Evolutionary conservation across 2,888 invertebrate genomes (phyloP), one percentile per base, ranked within the genome.

Genomic region (Adineta ricciae): DNA sequence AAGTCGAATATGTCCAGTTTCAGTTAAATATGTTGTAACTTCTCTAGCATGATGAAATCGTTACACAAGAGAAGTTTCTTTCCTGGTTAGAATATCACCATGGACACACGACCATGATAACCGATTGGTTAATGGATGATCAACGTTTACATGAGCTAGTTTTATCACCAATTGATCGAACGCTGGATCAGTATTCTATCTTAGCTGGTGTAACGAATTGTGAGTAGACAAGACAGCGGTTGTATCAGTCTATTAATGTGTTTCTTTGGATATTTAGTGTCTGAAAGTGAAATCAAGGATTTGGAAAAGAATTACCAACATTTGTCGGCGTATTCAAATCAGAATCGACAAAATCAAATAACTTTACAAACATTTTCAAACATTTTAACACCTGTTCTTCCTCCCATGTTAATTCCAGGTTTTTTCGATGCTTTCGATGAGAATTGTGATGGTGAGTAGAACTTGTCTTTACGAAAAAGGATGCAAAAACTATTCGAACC

Each of bases 381-480:
- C n/a, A 9, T 78, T 24, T 38, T 78, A 41, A n/a, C 78, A 41
- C 78, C 78, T 21, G 41, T 78, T 24, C 78, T 78, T 41, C 78
- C 78, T 11, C 78, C 78, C 1, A 78, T 78, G 7, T 38, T 78
- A 24, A 78, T 78, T 78, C 78, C 78, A 78, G 78, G 78, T 16
- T 86, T 91, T 32, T 91, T 96, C 90, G 92, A 93, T 87, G 95
- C 96, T 2, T 94, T 96, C 89, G 96, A 96, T 91, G 96, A 96
- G 90, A 96, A 96, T 90, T 91, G 94, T 32, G 96, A 96, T 90
- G 95, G 94, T 11, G 95, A 11, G 5, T 38, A 9, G n/a, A 41
- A 78, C 0, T 21, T 9, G 7, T 1, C 19, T 64, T 32, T 64
- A 4, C 19, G 16, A 3, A 19, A 64, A 64, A 16, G n/a, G n/a